A percentile compares a stretch with the other conserved stretches of the same genome.
These are phyloP conservation scores for Esox niger DNA, from an alignment of 2,113 vertebrate genomes.

Conservation along the genomic window DNA sequence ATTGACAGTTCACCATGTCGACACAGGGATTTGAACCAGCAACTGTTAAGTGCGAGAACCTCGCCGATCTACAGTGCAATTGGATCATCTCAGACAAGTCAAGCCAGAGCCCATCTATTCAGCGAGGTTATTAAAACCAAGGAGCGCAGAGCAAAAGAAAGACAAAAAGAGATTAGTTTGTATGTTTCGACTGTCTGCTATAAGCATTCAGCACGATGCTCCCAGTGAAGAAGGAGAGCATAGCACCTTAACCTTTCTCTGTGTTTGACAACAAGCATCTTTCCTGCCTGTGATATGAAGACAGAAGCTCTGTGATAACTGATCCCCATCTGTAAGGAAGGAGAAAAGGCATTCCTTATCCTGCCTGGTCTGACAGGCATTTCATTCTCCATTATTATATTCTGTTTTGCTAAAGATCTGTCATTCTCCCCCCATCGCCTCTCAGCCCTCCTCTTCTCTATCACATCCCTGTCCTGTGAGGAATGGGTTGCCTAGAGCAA, in stretches of 20 bases:
- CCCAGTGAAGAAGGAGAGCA: constrained; percentile 17
- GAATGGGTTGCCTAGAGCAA: constrained; percentile 38
- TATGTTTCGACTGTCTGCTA: constrained; percentile 21
- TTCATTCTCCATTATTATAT: constrained; percentile 50
- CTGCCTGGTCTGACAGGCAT: constrained; percentile 36
- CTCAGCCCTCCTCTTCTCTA: constrained; percentile 31
- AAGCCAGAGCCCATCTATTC: not conserved
- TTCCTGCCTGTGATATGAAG: constrained; percentile 50
- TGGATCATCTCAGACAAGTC: too few species aligned
- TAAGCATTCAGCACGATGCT: constrained; percentile 5
- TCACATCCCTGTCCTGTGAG: constrained; percentile 43
- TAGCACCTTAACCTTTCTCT: constrained; percentile 24
- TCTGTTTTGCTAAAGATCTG: constrained; percentile 27
- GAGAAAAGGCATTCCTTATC: constrained; percentile 11
- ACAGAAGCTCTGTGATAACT: constrained; percentile 47
- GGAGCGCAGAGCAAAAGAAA: constrained; percentile 1
- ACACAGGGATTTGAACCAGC: too few species aligned
- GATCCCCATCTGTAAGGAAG: constrained; percentile 43
- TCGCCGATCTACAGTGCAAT: too few species aligned
- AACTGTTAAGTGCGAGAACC: too few species aligned
- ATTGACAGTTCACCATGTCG: too few species aligned
- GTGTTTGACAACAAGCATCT: constrained; percentile 40
- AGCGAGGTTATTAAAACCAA: constrained; percentile 34
- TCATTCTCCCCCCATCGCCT: constrained; percentile 32
- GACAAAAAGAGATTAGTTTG: not conserved